These are phyloP conservation scores for Sterrhoptilus dennistouni DNA, from an alignment of 2,113 vertebrate species.

Conservation along the genomic window DNA sequence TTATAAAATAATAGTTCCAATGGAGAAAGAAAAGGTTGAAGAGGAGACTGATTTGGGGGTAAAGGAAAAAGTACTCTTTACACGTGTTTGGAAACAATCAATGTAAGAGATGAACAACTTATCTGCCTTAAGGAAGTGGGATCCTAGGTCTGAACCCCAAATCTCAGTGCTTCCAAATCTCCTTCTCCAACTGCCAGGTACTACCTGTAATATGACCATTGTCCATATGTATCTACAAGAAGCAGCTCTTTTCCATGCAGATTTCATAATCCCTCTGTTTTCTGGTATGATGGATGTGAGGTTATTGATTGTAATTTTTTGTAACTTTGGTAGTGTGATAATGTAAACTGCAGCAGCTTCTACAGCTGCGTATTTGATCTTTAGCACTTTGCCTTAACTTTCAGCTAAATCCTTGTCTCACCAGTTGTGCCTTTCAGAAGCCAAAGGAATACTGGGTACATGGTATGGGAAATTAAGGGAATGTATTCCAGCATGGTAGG, in stretches of 20 bases:
- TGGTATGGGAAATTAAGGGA: background rate
- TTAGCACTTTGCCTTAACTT: background rate
- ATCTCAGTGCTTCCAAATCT: background rate
- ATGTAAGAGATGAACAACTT: background rate
- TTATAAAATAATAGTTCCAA: background rate
- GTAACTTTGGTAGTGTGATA: background rate
- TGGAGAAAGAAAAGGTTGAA: background rate
- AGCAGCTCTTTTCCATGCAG: background rate
- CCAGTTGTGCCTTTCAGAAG: background rate
- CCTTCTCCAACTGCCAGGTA: background rate
- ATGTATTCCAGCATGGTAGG: too few species aligned
- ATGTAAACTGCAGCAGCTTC: background rate
- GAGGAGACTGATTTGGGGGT: background rate
- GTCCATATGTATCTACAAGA: background rate
- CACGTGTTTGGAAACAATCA: background rate
- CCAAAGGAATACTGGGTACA: background rate
- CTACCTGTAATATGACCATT: background rate
- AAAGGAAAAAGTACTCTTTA: background rate
- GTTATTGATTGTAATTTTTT: background rate
- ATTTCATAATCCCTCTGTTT: background rate
- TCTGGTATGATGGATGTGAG: rapidly evolving
- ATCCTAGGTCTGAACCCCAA: background rate
- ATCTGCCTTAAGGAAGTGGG: background rate
- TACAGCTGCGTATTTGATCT: background rate
- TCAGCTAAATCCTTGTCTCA: background rate